These are phyloP conservation scores for Chlorops oryzae DNA, from an alignment of 1,140 invertebrate species.

Conservation along the genomic window DNA sequence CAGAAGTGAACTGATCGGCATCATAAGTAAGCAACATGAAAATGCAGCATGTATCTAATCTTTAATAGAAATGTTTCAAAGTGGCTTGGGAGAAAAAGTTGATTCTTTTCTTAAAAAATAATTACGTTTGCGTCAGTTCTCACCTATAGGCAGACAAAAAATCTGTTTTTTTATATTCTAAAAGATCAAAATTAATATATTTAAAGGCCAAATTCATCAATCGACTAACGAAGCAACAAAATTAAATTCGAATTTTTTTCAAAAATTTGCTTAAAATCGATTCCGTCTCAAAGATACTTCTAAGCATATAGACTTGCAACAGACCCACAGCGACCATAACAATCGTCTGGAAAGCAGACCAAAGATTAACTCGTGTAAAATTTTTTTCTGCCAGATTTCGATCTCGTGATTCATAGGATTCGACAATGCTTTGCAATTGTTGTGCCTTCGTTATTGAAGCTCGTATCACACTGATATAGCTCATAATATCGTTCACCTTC, in stretches of 20 bases:
- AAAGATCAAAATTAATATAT: too few relatives aligned
- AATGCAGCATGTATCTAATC: too few relatives aligned
- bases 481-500: slow-evolving; percentile 57
- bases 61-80: too few relatives aligned
- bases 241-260: slow-evolving; percentile 42
- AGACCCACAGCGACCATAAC: slow-evolving; percentile 64
- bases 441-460: slow-evolving; percentile 54
- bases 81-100: too few relatives aligned
- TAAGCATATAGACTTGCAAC: slow-evolving; percentile 60
- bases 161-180: too few relatives aligned
- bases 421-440: slow-evolving; percentile 63
- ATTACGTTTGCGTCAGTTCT: too few relatives aligned
- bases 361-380: slow-evolving; percentile 63
- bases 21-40: too few relatives aligned
- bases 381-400: slow-evolving; percentile 68
- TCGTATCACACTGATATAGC: slow-evolving; percentile 55
- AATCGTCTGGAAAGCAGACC: slow-evolving; percentile 62
- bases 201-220: too few relatives aligned
- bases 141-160: too few relatives aligned
- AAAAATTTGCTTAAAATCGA: slow-evolving; percentile 52
- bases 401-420: slow-evolving; percentile 67
- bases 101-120: too few relatives aligned
- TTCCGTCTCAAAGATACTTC: slow-evolving; percentile 61
- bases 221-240: too few relatives aligned
- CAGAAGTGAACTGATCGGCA: too few relatives aligned